A percentile compares a stretch with the other conserved stretches of the same genome.
phyloP scores from a whole-genome alignment of 2,888 invertebrate genomes.

The Rhyacophila evoluta region DNA sequence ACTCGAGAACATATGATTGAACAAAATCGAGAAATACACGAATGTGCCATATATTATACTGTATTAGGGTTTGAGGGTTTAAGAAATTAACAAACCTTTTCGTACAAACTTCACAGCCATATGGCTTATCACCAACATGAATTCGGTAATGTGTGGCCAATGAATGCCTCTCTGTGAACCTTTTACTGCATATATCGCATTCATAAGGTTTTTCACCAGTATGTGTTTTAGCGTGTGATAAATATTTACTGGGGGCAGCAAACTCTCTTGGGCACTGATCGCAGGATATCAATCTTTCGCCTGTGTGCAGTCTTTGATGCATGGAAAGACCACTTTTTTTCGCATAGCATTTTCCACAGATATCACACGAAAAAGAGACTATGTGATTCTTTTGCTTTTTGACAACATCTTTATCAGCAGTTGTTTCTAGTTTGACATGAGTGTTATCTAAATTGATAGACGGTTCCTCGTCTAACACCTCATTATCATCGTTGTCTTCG shows the following conservation, averaged over 20 bases:
- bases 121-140: constrained; percentile 38
- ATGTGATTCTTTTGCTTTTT: neutral
- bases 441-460: neutral
- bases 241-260: constrained; percentile 51
- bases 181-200: constrained; percentile 50
- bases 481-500: constrained; percentile 27
- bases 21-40: too few species aligned
- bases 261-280: constrained; percentile 47
- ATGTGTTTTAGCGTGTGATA: constrained; percentile 51
- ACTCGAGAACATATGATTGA: too few species aligned
- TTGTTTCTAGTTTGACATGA: neutral
- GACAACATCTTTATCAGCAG: neutral
- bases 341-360: constrained; percentile 50
- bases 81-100: too few species aligned
- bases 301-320: constrained; percentile 52
- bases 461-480: neutral
- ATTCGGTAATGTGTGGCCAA: constrained; percentile 48
- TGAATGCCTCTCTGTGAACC: constrained; percentile 51
- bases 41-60: too few species aligned
- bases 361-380: constrained; percentile 27
- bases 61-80: too few species aligned
- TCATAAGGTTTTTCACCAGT: constrained; percentile 46
- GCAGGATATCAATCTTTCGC: constrained; percentile 47
- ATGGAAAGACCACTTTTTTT: constrained; percentile 50
- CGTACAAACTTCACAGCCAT: neutral